These are phyloP conservation scores for Epinotia bilunana DNA, from an alignment of 2,888 invertebrate species.

Conservation along the genomic window DNA sequence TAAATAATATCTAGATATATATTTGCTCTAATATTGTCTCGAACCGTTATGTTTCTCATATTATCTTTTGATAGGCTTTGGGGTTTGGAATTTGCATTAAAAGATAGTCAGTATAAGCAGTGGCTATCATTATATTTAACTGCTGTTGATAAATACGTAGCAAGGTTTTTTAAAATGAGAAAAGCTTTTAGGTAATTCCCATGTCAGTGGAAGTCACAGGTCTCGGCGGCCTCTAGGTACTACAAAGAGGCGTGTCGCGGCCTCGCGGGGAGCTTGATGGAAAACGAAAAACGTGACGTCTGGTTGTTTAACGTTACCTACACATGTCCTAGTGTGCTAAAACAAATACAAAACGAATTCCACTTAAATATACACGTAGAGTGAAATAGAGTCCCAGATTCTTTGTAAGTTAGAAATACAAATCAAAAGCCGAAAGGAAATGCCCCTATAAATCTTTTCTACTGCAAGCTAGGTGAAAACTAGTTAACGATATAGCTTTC, in stretches of 20 bases:
- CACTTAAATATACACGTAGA: no score
- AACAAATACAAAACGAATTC: background rate
- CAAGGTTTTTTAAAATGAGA: constrained; percentile 5
- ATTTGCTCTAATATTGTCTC: no score
- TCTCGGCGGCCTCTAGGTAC: constrained; percentile 46
- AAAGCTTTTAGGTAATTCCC: constrained; percentile 19
- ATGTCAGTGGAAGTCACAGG: constrained; percentile 38
- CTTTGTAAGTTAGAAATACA: constrained; percentile 21
- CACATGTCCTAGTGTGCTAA: no score
- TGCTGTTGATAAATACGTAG: background rate
- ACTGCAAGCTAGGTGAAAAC: constrained; percentile 43
- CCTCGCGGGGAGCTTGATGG: constrained; percentile 45
- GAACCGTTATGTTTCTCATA: no score
- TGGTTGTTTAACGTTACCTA: constrained; percentile 25
- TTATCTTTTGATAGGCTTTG: no score
- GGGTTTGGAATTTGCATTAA: no score
- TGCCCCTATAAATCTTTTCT: constrained; percentile 37
- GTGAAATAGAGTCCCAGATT: background rate
- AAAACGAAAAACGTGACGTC: constrained; percentile 43
- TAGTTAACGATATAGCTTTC: constrained; percentile 44
- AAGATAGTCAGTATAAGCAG: no score
- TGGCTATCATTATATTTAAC: no score
- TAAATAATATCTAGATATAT: no score
- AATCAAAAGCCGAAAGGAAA: constrained; percentile 36
- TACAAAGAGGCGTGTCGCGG: constrained; percentile 54